Evolutionary conservation across 2,113 vertebrate species (phyloP).

Genomic region (Laticauda laticaudata): DNA sequence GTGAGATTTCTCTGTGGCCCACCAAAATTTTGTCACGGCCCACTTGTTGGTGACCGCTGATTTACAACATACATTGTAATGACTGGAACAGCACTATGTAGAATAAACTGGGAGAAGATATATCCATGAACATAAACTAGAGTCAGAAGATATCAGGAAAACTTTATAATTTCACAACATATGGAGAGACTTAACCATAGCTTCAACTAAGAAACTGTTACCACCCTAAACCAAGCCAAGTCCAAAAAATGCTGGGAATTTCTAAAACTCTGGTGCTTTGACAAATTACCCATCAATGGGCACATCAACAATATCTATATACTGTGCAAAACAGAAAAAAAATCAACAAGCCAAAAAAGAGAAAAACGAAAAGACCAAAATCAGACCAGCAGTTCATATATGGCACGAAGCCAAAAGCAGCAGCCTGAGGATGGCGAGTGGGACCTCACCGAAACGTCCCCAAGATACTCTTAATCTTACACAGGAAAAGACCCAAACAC

Average conservation of each 20-base stretch:
- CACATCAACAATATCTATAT: neutral
- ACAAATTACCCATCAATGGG: neutral
- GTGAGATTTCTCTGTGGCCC: too few species aligned
- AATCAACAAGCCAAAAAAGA: neutral
- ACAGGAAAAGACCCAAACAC: too few species aligned
- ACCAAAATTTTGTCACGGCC: too few species aligned
- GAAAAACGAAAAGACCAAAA: neutral
- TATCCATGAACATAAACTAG: neutral
- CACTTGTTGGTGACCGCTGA: neutral
- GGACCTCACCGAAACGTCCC: too few species aligned
- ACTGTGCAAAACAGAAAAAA: neutral
- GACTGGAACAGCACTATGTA: neutral
- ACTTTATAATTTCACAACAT: neutral
- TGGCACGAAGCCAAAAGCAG: too few species aligned
- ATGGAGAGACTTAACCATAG: neutral
- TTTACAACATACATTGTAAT: neutral
- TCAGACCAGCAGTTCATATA: neutral
- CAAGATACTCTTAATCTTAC: too few species aligned
- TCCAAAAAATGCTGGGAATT: neutral
- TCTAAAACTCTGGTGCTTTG: neutral
- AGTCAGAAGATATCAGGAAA: neutral
- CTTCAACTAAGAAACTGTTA: neutral
- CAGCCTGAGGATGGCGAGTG: too few species aligned
- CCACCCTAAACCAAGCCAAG: neutral
- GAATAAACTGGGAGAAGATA: neutral